Percentiles rank a stretch among this genome's conserved stretches.
These are phyloP conservation scores for Nasonia longicornis DNA, from an alignment of 1,140 invertebrate genomes.

Conservation along the genomic window DNA sequence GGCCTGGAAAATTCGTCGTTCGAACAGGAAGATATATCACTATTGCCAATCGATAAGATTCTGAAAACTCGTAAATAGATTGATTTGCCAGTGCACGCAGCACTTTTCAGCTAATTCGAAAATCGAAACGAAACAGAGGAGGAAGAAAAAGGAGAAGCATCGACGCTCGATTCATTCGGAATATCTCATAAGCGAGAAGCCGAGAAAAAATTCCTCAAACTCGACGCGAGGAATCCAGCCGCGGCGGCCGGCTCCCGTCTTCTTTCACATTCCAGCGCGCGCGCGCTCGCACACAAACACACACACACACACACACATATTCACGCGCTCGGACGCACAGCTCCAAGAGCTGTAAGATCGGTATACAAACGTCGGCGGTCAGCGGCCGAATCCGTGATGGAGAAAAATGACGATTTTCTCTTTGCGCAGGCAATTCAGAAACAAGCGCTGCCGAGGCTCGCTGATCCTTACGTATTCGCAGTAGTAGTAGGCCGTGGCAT, in stretches of 20 bases:
- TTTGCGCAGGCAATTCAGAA: too few species aligned
- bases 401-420: too few species aligned
- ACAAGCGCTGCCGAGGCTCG: neutral
- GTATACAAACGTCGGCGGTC: too few species aligned
- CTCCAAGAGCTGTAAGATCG: too few species aligned
- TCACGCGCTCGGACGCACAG: too few species aligned
- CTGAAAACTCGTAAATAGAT: too few species aligned
- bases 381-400: too few species aligned
- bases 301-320: neutral
- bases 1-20: too few species aligned
- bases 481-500: constrained; percentile 67
- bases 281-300: neutral
- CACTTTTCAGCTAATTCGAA: too few species aligned
- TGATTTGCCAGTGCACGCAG: too few species aligned
- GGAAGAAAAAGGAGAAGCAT: neutral
- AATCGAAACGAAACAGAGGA: neutral
- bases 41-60: too few species aligned
- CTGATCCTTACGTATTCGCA: constrained; percentile 68
- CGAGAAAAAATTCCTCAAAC: constrained; percentile 27
- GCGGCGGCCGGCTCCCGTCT: neutral
- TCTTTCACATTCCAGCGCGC: constrained; percentile 21
- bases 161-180: neutral
- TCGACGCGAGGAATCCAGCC: constrained; percentile 13
- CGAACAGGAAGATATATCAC: too few species aligned
- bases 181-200: neutral